A percentile compares a stretch with the other conserved stretches of the same genome.
phyloP scores from a whole-genome alignment of 2,888 invertebrate species.

The Aplocera efformata region DNA sequence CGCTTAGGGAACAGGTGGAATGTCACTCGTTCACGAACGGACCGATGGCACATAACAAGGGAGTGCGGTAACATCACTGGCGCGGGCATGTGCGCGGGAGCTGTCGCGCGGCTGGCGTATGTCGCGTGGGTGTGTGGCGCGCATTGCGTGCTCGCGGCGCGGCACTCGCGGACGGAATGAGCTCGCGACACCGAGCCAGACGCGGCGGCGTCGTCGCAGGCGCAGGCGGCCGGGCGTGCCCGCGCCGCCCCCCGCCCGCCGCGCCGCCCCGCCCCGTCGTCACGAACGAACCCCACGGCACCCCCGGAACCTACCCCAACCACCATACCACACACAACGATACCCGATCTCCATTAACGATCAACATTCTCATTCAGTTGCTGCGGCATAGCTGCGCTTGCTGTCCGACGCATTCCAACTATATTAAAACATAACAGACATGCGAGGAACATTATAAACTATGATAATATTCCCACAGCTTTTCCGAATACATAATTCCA shows the following conservation, averaged over 20 bases:
- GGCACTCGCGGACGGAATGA: conserved; percentile 59
- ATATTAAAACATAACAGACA: no score
- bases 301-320: conserved; percentile 33
- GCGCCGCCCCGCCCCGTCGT: conserved; percentile 36
- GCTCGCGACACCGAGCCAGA: conserved; percentile 42
- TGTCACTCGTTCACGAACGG: conserved; percentile 67
- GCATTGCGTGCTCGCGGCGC: conserved; percentile 59
- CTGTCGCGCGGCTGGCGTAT: conserved; percentile 49
- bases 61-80: conserved; percentile 71
- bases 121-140: conserved; percentile 37
- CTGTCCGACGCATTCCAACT: no score
- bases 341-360: conserved; percentile 29
- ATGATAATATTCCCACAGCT: no score
- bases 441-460: no score
- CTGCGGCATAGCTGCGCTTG: no score
- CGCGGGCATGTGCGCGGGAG: conserved; percentile 59
- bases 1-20: conserved; percentile 70
- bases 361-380: no score
- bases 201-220: conserved; percentile 57
- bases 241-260: conserved; percentile 33
- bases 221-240: conserved; percentile 35
- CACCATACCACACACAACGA: conserved; percentile 27
- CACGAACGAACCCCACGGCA: conserved; percentile 25
- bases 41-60: conserved; percentile 65
- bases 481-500: no score